Conservation (phyloP, 2,113 vertebrate species). For the Aythya baeri region DNA sequence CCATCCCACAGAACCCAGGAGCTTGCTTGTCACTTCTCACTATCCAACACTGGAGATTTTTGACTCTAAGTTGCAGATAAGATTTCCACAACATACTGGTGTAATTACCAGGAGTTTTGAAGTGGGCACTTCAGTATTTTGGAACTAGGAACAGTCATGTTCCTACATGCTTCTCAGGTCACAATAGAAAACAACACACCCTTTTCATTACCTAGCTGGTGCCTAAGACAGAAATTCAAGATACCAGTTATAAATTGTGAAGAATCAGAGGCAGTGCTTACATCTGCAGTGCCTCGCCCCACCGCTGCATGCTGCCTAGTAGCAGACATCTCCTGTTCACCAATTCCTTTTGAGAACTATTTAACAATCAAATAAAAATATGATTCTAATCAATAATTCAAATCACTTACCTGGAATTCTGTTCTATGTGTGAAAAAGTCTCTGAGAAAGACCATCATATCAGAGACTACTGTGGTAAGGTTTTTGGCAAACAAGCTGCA, state of each 20-base stretch:
- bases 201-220: not conserved
- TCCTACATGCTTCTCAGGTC: rapidly evolving
- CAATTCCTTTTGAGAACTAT: not conserved
- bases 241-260: not conserved
- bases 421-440: conserved; percentile 80
- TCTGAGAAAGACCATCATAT: conserved; percentile 91
- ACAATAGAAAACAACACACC: not conserved
- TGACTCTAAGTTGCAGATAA: not conserved
- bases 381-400: not conserved
- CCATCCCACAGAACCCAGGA: not conserved
- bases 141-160: not conserved
- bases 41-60: not conserved
- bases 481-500: conserved; percentile 81
- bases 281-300: not conserved
- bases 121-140: not conserved
- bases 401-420: conserved; percentile 86
- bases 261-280: not conserved
- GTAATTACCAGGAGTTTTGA: not conserved
- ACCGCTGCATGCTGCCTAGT: not conserved
- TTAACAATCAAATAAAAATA: not conserved
- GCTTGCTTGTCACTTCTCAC: not conserved
- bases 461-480: conserved; percentile 83
- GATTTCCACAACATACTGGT: not conserved
- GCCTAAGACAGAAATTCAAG: not conserved
- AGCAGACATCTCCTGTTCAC: not conserved